Evolutionary conservation across 1,140 invertebrate genomes (phyloP).

Genomic region (Wiebesia pumilae): DNA sequence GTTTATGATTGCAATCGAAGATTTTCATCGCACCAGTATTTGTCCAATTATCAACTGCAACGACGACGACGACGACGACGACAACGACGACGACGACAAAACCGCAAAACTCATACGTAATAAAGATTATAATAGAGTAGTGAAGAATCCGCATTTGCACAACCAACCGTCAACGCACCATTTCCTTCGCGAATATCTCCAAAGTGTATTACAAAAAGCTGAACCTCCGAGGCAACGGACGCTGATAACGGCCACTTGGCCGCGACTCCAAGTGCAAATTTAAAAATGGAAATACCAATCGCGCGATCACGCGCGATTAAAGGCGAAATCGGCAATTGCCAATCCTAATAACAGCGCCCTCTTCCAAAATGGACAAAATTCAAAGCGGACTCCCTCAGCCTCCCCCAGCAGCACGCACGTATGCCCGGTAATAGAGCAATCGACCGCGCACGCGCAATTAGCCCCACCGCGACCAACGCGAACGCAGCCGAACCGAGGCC

Average conservation of each 20-base stretch:
- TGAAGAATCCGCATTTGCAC: no score
- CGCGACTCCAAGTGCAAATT: not conserved
- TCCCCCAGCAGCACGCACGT: slow-evolving; percentile 32
- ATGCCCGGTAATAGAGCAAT: not conserved
- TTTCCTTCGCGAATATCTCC: no score
- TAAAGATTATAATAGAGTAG: no score
- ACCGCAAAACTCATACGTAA: no score
- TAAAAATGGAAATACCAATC: not conserved
- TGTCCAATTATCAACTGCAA: no score
- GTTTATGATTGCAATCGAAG: no score
- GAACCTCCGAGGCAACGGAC: not conserved
- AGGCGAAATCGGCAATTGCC: not conserved
- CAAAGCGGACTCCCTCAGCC: not conserved
- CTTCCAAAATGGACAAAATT: not conserved
- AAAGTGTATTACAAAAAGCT: not conserved
- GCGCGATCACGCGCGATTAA: not conserved
- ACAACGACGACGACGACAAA: no score
- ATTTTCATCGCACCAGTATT: no score
- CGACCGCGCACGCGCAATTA: slow-evolving; percentile 65
- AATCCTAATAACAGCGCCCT: not conserved
- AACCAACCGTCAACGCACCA: no score
- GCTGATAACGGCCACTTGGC: not conserved
- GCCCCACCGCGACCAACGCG: slow-evolving; percentile 67
- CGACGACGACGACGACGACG: no score
- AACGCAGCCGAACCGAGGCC: no score